A percentile compares a stretch with the other conserved stretches of the same genome.
phyloP scores from a whole-genome alignment of 2,113 vertebrate species.

The Thamnaconus septentrionalis region DNA sequence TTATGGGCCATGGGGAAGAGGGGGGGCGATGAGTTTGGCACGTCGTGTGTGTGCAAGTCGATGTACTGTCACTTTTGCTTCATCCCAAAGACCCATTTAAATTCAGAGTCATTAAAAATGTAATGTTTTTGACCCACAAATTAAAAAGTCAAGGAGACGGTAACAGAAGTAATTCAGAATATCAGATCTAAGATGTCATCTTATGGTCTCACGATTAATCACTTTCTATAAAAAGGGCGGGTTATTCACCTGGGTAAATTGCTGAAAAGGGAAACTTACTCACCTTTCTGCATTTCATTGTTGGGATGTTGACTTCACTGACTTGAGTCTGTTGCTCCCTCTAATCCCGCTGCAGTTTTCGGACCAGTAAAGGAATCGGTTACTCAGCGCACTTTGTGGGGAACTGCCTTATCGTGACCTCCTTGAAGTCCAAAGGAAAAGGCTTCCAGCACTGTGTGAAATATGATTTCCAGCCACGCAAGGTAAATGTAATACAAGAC shows the following conservation, averaged over 20 bases:
- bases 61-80: not conserved
- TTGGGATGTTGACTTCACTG: not conserved
- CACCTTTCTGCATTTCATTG: too few species aligned
- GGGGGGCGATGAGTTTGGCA: not conserved
- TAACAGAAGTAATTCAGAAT: too few species aligned
- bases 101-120: too few species aligned
- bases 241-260: too few species aligned
- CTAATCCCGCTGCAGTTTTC: constrained; percentile 82
- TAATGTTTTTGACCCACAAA: too few species aligned
- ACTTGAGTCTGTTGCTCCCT: not conserved
- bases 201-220: too few species aligned
- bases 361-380: constrained; percentile 98
- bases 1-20: too few species aligned
- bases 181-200: too few species aligned
- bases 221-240: too few species aligned
- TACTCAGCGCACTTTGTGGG: constrained; percentile 99
- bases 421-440: constrained; percentile 98
- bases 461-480: constrained; percentile 97
- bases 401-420: constrained; percentile 98
- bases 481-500: constrained; percentile 75
- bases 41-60: not conserved
- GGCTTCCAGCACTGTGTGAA: constrained; percentile 99
- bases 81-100: not conserved
- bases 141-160: too few species aligned
- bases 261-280: too few species aligned